Evolutionary conservation across 2,113 vertebrate species (phyloP), one percentile per base, ranked within the genome.

Genomic region (Perca fluviatilis): DNA sequence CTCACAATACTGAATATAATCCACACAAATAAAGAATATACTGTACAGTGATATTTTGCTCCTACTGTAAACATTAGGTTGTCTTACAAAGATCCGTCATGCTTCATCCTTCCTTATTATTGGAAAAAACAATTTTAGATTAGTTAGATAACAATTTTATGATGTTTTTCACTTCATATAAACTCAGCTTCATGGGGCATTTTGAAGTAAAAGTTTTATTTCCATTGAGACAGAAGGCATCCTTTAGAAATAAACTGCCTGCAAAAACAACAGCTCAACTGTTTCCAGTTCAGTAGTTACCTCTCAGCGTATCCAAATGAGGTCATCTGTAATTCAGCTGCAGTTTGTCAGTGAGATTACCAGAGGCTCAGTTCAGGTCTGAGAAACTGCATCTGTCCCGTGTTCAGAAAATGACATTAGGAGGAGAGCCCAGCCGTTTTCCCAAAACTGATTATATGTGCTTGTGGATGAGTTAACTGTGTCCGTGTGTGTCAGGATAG

Each of bases 241-340:
- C 4, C 27, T 43, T 12, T 40, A 50, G 6, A 64, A 58, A 58
- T 49, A 70, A 63, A 64, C 9, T 14, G 16, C 36, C 51, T 47
- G n/a, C 33, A 75, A 54, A 23, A 6, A 6, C 43, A 36, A 9
- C n/a, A 27, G 18, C 15, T 58, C 21, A 69, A 27, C 68, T n/a
- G 47, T 53, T 86, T 82, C 56, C 62, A 68, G 33, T 57, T 68
- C 50, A 58, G 67, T 27, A 23, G 47, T 61, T 67, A 27, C 19
- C 40, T 51, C 13, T 68, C 25, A 62, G 63, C 50, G 27, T 56
- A 56, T 54, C 40, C 50, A 82, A 74, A 78, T 63, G 63, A 57
- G 84, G 36, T 74, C 74, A 62, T 77, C 43, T 62, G 69, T 74
- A 79, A 74, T 63, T 63, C 50, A 69, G 49, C 76, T 63, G 70